Evolutionary conservation across 37 sponge, comb jelly and placozoan species (phyloP).

Genomic region (Diacarnus erythraeanus): DNA sequence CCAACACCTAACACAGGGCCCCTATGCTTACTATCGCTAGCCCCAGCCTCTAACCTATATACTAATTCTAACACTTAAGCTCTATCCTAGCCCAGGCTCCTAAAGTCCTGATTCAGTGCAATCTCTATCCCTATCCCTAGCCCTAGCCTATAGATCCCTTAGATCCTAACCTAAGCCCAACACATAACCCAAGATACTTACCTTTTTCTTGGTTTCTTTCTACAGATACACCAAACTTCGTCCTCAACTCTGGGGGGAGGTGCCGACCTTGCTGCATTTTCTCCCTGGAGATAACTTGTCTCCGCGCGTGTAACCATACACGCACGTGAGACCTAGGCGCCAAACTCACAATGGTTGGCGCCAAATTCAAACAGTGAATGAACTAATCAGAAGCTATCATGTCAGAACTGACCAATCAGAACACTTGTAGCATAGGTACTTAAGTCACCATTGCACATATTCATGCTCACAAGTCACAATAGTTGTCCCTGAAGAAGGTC

Average conservation of each 20-base stretch:
- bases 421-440: no score
- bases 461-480: no score
- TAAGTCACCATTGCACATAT: no score
- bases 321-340: no score
- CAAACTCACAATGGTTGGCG: no score
- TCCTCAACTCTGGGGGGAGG: neutral
- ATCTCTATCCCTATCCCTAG: conserved; percentile 1
- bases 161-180: neutral
- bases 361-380: no score
- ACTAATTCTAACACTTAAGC: no score
- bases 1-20: neutral
- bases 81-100: neutral
- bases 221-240: neutral
- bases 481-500: no score
- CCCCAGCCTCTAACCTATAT: neutral
- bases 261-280: neutral
- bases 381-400: no score
- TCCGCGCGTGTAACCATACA: no score
- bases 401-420: no score
- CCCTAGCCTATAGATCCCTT: neutral
- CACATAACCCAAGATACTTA: neutral
- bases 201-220: neutral
- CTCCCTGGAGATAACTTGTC: no score
- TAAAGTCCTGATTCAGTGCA: neutral
- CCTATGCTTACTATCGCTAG: neutral